phyloP scores from a whole-genome alignment of 1,140 invertebrate species.

The Heliconius hermathena region DNA sequence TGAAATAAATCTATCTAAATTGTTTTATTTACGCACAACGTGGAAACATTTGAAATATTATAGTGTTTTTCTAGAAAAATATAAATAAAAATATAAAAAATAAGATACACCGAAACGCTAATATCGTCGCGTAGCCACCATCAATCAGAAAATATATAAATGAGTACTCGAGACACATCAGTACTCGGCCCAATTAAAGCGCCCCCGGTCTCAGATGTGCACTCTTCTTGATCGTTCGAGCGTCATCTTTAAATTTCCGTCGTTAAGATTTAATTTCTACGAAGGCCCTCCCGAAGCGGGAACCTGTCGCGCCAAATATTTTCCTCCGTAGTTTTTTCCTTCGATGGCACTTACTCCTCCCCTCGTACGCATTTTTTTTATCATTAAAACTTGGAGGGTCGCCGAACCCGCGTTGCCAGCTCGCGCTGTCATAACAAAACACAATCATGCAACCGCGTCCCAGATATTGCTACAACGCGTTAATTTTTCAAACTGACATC shows the following conservation, averaged over 20 bases:
- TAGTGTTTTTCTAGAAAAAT: background rate
- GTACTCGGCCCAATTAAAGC: constrained; percentile 75
- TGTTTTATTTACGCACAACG: constrained; percentile 1
- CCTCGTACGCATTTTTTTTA: constrained; percentile 80
- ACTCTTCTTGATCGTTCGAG: constrained; percentile 80
- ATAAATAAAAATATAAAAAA: background rate
- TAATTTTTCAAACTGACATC: constrained; percentile 30
- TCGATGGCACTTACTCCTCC: constrained; percentile 79
- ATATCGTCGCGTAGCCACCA: constrained; percentile 40
- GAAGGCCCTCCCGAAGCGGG: constrained; percentile 58
- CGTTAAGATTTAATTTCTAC: constrained; percentile 82
- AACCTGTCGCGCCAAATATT: constrained; percentile 81
- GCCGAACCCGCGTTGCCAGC: constrained; percentile 73
- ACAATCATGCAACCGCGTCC: constrained; percentile 62
- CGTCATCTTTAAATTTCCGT: constrained; percentile 81
- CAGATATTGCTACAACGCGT: constrained; percentile 51
- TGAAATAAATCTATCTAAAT: constrained; percentile 2
- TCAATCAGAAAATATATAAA: constrained; percentile 63
- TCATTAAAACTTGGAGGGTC: constrained; percentile 80
- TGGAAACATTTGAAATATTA: background rate
- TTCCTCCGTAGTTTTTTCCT: constrained; percentile 80
- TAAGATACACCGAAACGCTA: background rate
- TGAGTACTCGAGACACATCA: constrained; percentile 44
- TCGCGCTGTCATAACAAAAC: constrained; percentile 79
- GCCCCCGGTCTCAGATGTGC: constrained; percentile 75